These are phyloP conservation scores for Eulacestoma nigropectus DNA, from an alignment of 2,113 vertebrate species.

Conservation along the genomic window DNA sequence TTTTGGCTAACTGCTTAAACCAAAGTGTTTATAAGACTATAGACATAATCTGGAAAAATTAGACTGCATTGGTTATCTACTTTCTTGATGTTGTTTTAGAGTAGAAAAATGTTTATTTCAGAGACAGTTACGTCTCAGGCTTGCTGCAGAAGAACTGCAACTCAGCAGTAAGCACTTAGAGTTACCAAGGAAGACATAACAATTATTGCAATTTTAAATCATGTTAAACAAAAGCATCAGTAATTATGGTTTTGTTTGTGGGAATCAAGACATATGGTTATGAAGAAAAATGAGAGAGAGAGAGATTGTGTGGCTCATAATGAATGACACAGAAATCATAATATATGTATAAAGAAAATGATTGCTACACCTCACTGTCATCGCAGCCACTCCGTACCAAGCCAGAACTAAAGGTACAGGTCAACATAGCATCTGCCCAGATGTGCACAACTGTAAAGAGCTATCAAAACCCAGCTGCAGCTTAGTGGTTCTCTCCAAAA, in stretches of 20 bases:
- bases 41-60: not conserved
- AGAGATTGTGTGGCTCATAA: not conserved
- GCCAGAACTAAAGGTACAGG: not conserved
- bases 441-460: not conserved
- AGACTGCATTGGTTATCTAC: not conserved
- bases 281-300: conserved; percentile 21
- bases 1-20: not conserved
- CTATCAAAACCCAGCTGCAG: not conserved
- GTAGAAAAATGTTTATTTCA: not conserved
- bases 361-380: not conserved
- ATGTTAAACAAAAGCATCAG: not conserved
- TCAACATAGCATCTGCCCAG: not conserved
- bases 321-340: not conserved
- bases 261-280: not conserved
- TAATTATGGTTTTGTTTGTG: conserved; percentile 30
- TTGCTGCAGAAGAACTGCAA: not conserved
- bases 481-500: not conserved
- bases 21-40: not conserved
- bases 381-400: accelerated
- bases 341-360: not conserved
- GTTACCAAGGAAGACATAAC: not conserved
- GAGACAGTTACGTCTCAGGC: not conserved
- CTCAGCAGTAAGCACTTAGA: not conserved
- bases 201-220: not conserved
- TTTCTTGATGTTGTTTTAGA: not conserved